Base-by-base conservation (phyloP, 92 coral and sea anemone genomes). In the Chrysogorgia sp. region DNA sequence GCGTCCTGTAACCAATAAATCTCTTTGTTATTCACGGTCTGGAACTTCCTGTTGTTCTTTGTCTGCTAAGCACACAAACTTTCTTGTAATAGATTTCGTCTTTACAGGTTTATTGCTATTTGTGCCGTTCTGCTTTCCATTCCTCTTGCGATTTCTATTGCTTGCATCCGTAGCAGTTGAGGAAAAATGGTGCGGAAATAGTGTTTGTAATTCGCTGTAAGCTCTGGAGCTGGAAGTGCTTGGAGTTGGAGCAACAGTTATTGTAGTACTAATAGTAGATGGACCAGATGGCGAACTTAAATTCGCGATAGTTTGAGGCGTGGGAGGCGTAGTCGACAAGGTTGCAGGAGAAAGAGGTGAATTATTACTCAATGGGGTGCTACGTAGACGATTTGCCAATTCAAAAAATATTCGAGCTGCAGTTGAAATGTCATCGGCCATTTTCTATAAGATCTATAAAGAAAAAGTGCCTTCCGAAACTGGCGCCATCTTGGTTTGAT, bases 31-130 rank as follows among this genome's bases (percentile, higher is more conserved):
- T 30, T 84, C 84, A 12, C 75, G 53, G 77, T 84, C 75, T 37
- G 88, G 88, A 34, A 77, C 43, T 50, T 84, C 81, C 15, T 50
- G 49, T 49, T 84, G 80, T 31, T 79, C 88, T 41, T 79, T 79
- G 76, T 84, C 84, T 29, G 67, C 69, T 26, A 84, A 65, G 78
- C 88, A 84, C 17, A 84, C 80, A 67, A 78, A 84, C 57, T 71
- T 84, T 67, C 84, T 57, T 55, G 45, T 57, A 58, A 83, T 52
- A 48, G 33, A 49, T 77, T 76, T 83, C 53, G 28, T 59, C 52
- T 76, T 76, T 25, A 71, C 60, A 34, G 66, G 34, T 63, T 63
- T 63, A n/a, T n/a, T n/a, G 35, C 70, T 63, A 63, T 63, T 63
- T 33, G 25, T 63, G 45, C 24, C 14, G 40, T 17, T 23, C 21